Base-by-base conservation (phyloP, 2,888 invertebrate genomes). In the Nasonovia ribisnigri region DNA sequence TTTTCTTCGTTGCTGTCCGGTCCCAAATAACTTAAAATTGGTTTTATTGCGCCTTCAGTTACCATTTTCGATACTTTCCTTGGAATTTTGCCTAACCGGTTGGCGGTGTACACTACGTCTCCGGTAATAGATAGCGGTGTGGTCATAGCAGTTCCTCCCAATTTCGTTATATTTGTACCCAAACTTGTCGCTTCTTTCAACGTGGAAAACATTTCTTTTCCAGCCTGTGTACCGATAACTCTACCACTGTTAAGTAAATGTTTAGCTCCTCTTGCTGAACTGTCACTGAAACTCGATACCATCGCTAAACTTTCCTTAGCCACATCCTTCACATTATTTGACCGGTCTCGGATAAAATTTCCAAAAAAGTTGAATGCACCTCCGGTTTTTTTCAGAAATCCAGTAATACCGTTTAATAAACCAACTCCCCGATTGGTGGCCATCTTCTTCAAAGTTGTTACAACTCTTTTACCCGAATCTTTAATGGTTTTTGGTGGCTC, bases 1-100 rank as follows among this genome's bases (percentile, higher is more conserved):
- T 10, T 0, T 3, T 29, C 20, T 86, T 43, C 43, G 29, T 46
- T 3, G 46, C 26, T 86, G 1, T 13, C 2, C 46, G 16, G 0
- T 26, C 29, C 6, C 0, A 29, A 46, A 1, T 0, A 0, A 8
- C 0, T 36, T 10, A 67, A 16, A 67, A 5, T 0, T 2, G n/a
- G 67, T 0, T 36, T 67, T 11, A 84, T 5, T 0, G 0, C 29
- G 43, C 5, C 2, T 5, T 46, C 24, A n/a, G 11, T 77, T 20
- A 8, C 2, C 6, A 6, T 29, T 46, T 29, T 86, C 29, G 86
- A 43, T 29, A 86, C 0, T 46, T 6, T 46, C n/a, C 13, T 46
- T 6, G 77, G 77, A 20, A 20, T 0, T 77, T 24, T 77, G 20
- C 3, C 36, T 20, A 77, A 0, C 20, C 20, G 0, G 8, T 77